A percentile compares a stretch with the other conserved stretches of the same genome.
phyloP scores from a whole-genome alignment of 2,888 invertebrate genomes.

The Helleia helle region DNA sequence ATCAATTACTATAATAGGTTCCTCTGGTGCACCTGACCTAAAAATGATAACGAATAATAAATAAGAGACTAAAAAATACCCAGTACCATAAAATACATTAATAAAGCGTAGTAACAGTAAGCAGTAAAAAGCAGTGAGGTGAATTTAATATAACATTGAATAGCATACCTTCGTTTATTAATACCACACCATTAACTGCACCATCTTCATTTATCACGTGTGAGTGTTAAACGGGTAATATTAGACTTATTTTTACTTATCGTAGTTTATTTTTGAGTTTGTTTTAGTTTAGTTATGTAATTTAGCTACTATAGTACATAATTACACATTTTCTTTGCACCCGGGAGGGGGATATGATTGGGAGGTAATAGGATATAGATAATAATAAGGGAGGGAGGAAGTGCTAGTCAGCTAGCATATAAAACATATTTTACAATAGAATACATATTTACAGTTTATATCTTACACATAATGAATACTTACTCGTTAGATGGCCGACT shows the following conservation, averaged over 20 bases:
- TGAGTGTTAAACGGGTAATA: background rate
- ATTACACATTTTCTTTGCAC: no score
- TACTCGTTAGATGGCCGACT: slow-evolving; percentile 2
- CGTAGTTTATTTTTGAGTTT: no score
- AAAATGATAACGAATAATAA: slow-evolving; percentile 20
- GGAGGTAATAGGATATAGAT: no score
- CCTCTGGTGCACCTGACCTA: slow-evolving; percentile 30
- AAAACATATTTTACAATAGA: no score
- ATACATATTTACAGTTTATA: slow-evolving; percentile 1
- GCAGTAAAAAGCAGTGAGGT: slow-evolving; percentile 3
- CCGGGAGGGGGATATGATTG: no score
- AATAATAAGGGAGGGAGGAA: no score
- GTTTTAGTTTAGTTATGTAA: no score
- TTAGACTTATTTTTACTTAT: no score
- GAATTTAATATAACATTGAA: background rate
- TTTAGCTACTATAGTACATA: no score
- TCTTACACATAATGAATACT: no score
- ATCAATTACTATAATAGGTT: slow-evolving; percentile 18
- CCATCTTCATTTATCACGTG: slow-evolving; percentile 1
- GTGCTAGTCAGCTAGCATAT: no score
- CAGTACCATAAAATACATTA: background rate
- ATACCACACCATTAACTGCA: background rate
- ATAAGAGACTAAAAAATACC: background rate
- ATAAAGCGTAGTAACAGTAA: background rate
- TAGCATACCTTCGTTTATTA: slow-evolving; percentile 5